Base-by-base conservation (phyloP, 2,888 invertebrate species). In the Gandaritis pyraliata region DNA sequence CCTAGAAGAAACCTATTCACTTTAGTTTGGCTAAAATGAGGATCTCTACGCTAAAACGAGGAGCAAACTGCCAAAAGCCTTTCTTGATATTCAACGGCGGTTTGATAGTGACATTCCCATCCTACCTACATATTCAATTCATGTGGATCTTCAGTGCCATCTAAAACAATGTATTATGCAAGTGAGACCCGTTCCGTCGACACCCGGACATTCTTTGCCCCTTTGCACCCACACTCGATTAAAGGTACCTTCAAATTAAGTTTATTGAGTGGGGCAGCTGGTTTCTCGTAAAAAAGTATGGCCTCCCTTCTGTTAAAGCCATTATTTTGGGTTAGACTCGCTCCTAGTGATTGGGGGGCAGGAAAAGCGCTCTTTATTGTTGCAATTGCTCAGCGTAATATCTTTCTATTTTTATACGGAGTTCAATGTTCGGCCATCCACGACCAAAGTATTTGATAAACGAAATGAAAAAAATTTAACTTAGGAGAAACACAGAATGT, bases 221-320 rank as follows among this genome's bases (percentile, higher is more conserved):
- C 73, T 72, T 73, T 74, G 79, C 75, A 72, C 74, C 80, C 77
- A 72, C 73, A 73, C 75, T 75, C 74, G 72, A 73, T 74, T 75
- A 70, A 77, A 75, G 77, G 75, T 76, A 71, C 80, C 79, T 83
- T 80, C 81, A 82, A 85, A 75, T 69, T 77, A 76, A 79, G 77
- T 85, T 85, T 85, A 87, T 86, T 81, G 81, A 80, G 77, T 81
- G 76, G 80, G 75, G 72, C 80, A 78, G 81, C 81, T 82, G 81
- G 74, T 80, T 82, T 78, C 70, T 72, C 77, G 77, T 82, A 82
- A 80, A 82, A 82, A 80, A 65, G 75, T 78, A 81, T 80, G 76
- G 76, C 77, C 72, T 65, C 69, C 70, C 71, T 73, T 80, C 74
- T 72, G 69, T 76, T 78, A 76, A 70, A 72, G 73, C 73, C 69